Percentiles rank a stretch among this genome's conserved stretches.
These are phyloP conservation scores for Nycticorax nycticorax DNA, from an alignment of 2,113 vertebrate genomes.

Conservation along the genomic window DNA sequence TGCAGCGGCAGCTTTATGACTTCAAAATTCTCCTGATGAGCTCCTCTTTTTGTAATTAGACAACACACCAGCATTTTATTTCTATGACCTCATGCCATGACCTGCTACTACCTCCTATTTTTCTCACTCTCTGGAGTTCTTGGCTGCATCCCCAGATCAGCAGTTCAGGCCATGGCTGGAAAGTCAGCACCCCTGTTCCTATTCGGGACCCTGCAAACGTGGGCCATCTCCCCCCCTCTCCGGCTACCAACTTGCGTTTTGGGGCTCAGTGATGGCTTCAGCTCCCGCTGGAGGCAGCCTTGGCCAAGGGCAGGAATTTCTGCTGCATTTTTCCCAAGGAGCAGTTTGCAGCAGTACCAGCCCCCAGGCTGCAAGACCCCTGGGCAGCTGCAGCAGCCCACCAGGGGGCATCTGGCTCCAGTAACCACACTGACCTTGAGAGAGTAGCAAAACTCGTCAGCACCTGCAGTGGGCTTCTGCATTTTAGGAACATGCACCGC, in stretches of 20 bases:
- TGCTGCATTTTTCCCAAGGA: not conserved
- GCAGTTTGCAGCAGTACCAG: not conserved
- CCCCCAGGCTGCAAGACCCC: fast-evolving
- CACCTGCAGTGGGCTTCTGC: not conserved
- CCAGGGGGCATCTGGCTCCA: not conserved
- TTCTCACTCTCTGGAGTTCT: not conserved
- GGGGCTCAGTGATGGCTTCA: fast-evolving
- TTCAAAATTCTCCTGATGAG: not conserved
- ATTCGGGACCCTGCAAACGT: not conserved
- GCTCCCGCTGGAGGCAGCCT: fast-evolving
- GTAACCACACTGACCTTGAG: not conserved
- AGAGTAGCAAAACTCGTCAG: not conserved
- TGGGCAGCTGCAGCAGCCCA: fast-evolving
- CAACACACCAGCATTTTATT: not conserved
- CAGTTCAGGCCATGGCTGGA: not conserved
- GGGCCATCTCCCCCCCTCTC: not conserved
- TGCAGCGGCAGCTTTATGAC: not conserved
- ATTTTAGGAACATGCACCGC: not conserved
- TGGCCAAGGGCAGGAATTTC: not conserved
- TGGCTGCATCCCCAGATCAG: not conserved
- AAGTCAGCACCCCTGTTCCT: not conserved
- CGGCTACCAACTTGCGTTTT: not conserved
- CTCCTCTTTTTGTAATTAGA: not conserved
- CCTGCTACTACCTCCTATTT: not conserved
- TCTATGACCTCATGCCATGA: not conserved